These are phyloP conservation scores for Columbina picui DNA, from an alignment of 2,113 vertebrate species.

Conservation along the genomic window DNA sequence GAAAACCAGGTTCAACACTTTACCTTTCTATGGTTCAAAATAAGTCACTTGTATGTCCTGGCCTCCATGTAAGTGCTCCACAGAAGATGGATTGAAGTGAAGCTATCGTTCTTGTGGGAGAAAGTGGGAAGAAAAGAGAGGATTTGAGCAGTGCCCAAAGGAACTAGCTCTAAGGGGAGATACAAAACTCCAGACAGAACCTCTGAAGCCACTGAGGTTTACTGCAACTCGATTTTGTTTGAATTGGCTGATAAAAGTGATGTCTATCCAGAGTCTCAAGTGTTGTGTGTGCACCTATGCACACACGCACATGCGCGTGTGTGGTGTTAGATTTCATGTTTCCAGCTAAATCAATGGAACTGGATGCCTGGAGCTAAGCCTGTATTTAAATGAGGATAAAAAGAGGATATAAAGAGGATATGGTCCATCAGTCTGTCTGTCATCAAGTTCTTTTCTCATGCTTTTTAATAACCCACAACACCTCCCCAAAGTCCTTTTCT, in stretches of 20 bases:
- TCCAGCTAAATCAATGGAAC: background rate
- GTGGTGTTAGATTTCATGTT: background rate
- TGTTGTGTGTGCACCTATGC: background rate
- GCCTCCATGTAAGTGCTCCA: background rate
- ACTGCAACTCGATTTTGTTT: background rate
- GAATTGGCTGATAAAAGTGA: background rate
- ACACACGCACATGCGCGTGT: fast-evolving
- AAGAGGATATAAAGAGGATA: background rate
- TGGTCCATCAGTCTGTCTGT: fast-evolving
- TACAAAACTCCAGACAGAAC: background rate
- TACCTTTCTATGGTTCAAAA: background rate
- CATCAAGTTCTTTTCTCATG: background rate
- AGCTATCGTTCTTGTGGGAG: background rate
- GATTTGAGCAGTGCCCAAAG: background rate
- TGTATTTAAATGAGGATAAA: background rate
- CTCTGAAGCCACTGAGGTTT: background rate
- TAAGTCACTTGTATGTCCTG: background rate
- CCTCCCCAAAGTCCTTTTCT: background rate
- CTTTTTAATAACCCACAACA: background rate
- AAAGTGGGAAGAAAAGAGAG: background rate
- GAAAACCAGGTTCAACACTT: background rate
- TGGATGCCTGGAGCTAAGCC: background rate
- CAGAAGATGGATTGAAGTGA: background rate
- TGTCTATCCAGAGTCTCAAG: background rate
- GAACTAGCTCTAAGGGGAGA: background rate